Evolutionary conservation across 1,140 invertebrate genomes (phyloP).

Genomic region (Eurosta solidaginis): DNA sequence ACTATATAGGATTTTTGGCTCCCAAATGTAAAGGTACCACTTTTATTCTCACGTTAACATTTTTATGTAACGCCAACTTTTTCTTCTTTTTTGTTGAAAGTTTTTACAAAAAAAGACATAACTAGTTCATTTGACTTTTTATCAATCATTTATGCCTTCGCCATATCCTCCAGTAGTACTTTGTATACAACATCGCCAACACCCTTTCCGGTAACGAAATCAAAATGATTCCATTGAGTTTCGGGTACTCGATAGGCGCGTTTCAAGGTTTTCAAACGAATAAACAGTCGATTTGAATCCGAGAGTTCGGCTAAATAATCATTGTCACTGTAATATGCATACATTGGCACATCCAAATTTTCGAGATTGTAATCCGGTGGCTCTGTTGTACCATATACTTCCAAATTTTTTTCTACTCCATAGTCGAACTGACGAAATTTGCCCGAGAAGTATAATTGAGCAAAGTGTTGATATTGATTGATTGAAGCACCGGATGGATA

Average conservation of each 20-base stretch:
- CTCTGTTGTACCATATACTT: conserved; percentile 55
- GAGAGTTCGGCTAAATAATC: conserved; percentile 65
- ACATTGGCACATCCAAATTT: conserved; percentile 61
- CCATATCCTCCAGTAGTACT: conserved; percentile 53
- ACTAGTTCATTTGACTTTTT: conserved; percentile 25
- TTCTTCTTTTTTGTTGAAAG: no score
- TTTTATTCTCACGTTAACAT: no score
- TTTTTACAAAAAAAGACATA: no score
- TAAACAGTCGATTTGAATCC: conserved; percentile 59
- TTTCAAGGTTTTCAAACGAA: conserved; percentile 50
- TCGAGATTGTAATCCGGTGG: conserved; percentile 64
- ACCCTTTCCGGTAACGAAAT: conserved; percentile 63
- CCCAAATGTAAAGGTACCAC: no score
- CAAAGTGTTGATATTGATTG: conserved; percentile 61
- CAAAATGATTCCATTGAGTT: conserved; percentile 63
- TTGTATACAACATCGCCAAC: conserved; percentile 60
- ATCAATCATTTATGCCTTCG: conserved; percentile 38
- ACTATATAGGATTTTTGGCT: no score
- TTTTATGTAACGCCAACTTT: no score
- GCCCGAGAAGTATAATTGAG: conserved; percentile 56
- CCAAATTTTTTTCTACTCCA: conserved; percentile 56
- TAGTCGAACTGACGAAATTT: conserved; percentile 60
- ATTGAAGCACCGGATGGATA: conserved; percentile 62
- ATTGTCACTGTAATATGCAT: conserved; percentile 66
- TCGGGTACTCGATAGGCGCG: conserved; percentile 57